Base-by-base conservation (phyloP, 2,888 invertebrate genomes). In the Sabatieria punctata region DNA sequence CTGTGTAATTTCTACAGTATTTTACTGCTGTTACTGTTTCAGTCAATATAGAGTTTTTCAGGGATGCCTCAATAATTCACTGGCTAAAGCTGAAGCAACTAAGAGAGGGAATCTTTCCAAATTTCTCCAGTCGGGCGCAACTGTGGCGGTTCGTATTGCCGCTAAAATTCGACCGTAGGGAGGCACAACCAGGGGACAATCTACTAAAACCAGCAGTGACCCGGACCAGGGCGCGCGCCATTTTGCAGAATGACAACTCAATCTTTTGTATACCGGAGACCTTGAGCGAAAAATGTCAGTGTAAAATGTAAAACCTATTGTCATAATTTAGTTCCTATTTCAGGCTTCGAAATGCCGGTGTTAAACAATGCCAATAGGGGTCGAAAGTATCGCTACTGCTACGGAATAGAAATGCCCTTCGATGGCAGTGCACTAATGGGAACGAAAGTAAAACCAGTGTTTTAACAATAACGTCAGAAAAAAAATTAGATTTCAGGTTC, bases 301-400 rank as follows among this genome's bases (percentile, higher is more conserved):
- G 13, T 33, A 13, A n/a, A 13, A 33, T 33, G 11, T 33, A 13
- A 33, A 33, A 33, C 13, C n/a, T 33, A 33, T 33, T 33, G 11
- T 13, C n/a, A 13, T 33, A 13, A 33, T 33, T 33, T 33, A 33
- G 33, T 38, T 18, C 22, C 22, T 38, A 38, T 38, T 50, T 44
- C 46, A 59, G 59, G 60, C 43, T 58, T 65, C 43, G 86, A 88
- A 67, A 82, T 85, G 0, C 88, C 88, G 0, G 73, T 82, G 52
- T 78, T 88, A 53, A 77, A 85, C 67, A 82, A 82, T 55, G 78
- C 79, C 18, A 69, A 68, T 59, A 68, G 75, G 47, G 77, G 77
- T 43, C 60, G 76, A 51, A 75, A 76, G 1, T 88, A 88, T 64
- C 74, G 77, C 55, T 88, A 80, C 63, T 85, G 84, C 64, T 89